Evolutionary conservation across 2,888 invertebrate genomes (phyloP).

Genomic region (Carabus problematicus): DNA sequence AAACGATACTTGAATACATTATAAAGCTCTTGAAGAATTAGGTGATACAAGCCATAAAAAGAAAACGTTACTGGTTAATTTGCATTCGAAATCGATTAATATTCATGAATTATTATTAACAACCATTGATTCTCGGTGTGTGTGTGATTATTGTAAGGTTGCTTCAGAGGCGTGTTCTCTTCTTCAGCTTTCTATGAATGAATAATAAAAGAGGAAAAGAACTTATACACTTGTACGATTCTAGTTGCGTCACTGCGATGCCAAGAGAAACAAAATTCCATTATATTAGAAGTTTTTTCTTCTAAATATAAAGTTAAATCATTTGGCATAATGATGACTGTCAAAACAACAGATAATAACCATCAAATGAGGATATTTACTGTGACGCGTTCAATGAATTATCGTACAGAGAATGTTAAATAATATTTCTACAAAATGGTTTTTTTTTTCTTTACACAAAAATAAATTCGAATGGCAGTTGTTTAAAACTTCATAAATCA

Average conservation of each 20-base stretch:
- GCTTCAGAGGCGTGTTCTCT: background rate
- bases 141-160: background rate
- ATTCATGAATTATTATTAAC: slow-evolving; percentile 22
- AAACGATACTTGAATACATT: background rate
- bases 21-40: slow-evolving; percentile 12
- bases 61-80: slow-evolving; percentile 11
- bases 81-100: slow-evolving; percentile 21
- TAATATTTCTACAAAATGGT: slow-evolving; percentile 21
- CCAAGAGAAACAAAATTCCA: slow-evolving; percentile 21
- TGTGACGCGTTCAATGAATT: slow-evolving; percentile 13
- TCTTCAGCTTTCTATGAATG: background rate
- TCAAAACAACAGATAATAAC: slow-evolving; percentile 33
- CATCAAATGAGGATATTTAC: slow-evolving; percentile 29
- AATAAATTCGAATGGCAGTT: background rate
- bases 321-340: slow-evolving; percentile 25
- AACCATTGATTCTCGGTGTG: background rate
- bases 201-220: background rate
- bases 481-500: background rate
- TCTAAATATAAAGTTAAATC: slow-evolving; percentile 26
- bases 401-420: slow-evolving; percentile 5
- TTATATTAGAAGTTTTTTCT: slow-evolving; percentile 15
- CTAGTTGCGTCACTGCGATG: no score
- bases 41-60: slow-evolving; percentile 1
- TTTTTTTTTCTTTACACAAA: slow-evolving; percentile 12
- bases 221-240: background rate